phyloP scores from a whole-genome alignment of 2,888 invertebrate genomes.

The Mythimna impura region DNA sequence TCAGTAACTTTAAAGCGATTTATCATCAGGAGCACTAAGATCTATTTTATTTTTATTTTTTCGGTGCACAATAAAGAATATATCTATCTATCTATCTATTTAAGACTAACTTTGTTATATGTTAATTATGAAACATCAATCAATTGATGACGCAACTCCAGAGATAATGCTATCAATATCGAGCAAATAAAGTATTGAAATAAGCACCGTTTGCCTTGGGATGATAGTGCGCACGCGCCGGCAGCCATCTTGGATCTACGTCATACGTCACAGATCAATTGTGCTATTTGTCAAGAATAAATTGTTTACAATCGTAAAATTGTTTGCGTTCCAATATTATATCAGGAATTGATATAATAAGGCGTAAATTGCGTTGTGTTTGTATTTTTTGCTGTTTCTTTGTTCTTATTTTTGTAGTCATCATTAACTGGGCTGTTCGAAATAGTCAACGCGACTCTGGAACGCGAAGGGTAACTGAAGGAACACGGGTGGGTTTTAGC shows the following conservation, averaged over 20 bases:
- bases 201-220: constrained; percentile 50
- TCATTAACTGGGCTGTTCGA: neutral
- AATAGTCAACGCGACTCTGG: no score
- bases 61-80: no score
- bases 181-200: constrained; percentile 22
- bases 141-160: constrained; percentile 19
- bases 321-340: constrained; percentile 33
- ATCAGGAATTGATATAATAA: constrained; percentile 32
- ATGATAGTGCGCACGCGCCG: constrained; percentile 58
- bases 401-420: neutral
- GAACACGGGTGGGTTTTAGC: no score
- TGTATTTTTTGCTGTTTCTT: neutral
- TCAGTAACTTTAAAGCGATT: no score
- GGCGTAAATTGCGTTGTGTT: neutral
- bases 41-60: no score
- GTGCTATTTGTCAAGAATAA: constrained; percentile 31
- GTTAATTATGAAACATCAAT: constrained; percentile 13
- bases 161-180: constrained; percentile 25
- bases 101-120: no score
- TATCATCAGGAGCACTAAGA: no score
- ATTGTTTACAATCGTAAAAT: constrained; percentile 11
- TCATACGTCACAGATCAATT: constrained; percentile 48
- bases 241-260: constrained; percentile 33
- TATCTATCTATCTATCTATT: no score
- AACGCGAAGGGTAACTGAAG: no score